Conservation (phyloP, 1,140 invertebrate species). For the Parapsyche elsis region DNA sequence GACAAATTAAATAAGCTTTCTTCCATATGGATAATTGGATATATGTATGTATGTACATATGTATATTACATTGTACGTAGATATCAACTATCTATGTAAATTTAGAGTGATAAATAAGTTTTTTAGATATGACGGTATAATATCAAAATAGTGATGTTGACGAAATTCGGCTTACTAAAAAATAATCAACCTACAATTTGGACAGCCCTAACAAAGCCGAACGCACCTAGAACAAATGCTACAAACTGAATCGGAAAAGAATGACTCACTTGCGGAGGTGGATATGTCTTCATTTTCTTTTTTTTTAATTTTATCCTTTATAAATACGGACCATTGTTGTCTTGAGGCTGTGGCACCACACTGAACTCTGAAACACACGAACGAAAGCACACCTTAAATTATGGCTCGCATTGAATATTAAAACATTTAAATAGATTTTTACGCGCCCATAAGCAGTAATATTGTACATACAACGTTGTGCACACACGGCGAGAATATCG, state of each 20-base stretch:
- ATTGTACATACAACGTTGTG: too few relatives aligned
- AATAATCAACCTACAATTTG: too few relatives aligned
- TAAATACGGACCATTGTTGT: constrained; percentile 22
- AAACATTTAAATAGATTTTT: constrained; percentile 15
- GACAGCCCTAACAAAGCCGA: not conserved
- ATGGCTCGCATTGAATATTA: constrained; percentile 17
- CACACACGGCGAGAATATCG: too few relatives aligned
- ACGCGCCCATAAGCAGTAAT: not conserved
- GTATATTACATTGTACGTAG: too few relatives aligned
- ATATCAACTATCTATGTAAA: too few relatives aligned
- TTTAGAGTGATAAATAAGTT: too few relatives aligned
- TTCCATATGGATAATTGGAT: too few relatives aligned
- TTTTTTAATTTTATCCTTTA: constrained; percentile 19
- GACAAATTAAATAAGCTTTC: too few relatives aligned
- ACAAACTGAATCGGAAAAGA: constrained; percentile 30
- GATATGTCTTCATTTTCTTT: constrained; percentile 30
- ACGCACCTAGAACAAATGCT: constrained; percentile 28
- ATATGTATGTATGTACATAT: too few relatives aligned
- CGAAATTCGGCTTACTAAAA: too few relatives aligned
- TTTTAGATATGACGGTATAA: too few relatives aligned
- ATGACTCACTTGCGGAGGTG: constrained; percentile 29
- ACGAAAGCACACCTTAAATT: not conserved
- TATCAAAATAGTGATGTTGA: too few relatives aligned
- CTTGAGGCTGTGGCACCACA: not conserved
- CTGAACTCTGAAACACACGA: constrained; percentile 2